Evolutionary conservation across 2,797 vertebrate species (phyloP).

Genomic region (Hylomyscus alleni): DNA sequence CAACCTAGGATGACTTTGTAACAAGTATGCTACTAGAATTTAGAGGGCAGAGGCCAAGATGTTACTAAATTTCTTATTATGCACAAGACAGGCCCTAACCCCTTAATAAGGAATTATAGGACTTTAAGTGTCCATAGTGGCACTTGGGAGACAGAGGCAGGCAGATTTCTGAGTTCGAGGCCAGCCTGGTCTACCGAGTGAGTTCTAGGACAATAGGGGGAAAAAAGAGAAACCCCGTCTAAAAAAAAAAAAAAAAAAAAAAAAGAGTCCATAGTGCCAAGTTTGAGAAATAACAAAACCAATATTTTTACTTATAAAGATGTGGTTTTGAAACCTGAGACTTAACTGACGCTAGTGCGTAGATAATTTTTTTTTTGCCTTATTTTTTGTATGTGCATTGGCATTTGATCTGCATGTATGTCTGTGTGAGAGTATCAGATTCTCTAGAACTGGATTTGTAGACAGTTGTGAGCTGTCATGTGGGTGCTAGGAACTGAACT

Average conservation of each 20-base stretch:
- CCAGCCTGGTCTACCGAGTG: no score
- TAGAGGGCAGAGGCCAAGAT: background rate
- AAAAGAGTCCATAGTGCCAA: background rate
- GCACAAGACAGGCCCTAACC: background rate
- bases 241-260: no score
- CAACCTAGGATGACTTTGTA: background rate
- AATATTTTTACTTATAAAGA: background rate
- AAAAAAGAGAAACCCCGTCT: no score
- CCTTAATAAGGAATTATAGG: background rate
- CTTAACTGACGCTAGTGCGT: background rate
- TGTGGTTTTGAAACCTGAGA: background rate
- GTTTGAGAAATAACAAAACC: conserved; percentile 59
- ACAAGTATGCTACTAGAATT: background rate
- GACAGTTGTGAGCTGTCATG: no score
- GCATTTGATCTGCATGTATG: background rate
- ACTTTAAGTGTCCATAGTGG: conserved; percentile 24
- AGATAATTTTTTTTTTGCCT: background rate
- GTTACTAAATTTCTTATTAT: conserved; percentile 12
- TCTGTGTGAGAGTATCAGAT: background rate
- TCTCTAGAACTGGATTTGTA: background rate
- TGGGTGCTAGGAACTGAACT: no score
- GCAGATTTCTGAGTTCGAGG: no score
- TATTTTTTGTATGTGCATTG: background rate
- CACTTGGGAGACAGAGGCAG: no score
- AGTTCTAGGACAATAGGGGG: no score